Conservation (phyloP, 2,113 vertebrate genomes). For the Vireo altiloquus region DNA sequence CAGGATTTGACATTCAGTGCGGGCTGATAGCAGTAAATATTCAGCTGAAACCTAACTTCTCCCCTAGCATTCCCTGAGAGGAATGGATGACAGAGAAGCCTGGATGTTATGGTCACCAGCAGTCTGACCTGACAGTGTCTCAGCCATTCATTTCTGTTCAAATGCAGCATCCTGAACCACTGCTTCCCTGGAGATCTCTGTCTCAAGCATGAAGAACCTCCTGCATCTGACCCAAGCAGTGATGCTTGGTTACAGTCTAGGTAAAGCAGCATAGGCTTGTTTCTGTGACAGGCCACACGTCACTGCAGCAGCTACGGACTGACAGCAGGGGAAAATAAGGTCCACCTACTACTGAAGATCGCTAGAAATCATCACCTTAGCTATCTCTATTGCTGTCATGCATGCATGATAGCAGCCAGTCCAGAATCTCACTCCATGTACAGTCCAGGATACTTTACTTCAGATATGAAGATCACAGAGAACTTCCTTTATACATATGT, state of each 20-base stretch:
- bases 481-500: not conserved
- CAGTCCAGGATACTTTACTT: not conserved
- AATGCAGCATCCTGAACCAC: not conserved
- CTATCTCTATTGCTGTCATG: not conserved
- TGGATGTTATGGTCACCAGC: not conserved
- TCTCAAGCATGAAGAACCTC: not conserved
- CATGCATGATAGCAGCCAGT: not conserved
- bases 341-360: not conserved
- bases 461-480: not conserved
- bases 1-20: not conserved
- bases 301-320: not conserved
- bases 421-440: not conserved
- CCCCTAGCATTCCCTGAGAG: not conserved
- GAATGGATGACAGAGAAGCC: not conserved
- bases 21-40: not conserved
- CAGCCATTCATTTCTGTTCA: not conserved
- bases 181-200: not conserved
- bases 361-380: not conserved
- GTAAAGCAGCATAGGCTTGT: not conserved
- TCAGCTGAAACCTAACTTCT: not conserved
- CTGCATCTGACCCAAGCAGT: not conserved
- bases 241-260: not conserved
- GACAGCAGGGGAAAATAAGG: not conserved
- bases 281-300: not conserved
- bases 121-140: not conserved